These are phyloP conservation scores for Enteromius argenteus DNA, from an alignment of 2,797 vertebrate species.

Conservation along the genomic window DNA sequence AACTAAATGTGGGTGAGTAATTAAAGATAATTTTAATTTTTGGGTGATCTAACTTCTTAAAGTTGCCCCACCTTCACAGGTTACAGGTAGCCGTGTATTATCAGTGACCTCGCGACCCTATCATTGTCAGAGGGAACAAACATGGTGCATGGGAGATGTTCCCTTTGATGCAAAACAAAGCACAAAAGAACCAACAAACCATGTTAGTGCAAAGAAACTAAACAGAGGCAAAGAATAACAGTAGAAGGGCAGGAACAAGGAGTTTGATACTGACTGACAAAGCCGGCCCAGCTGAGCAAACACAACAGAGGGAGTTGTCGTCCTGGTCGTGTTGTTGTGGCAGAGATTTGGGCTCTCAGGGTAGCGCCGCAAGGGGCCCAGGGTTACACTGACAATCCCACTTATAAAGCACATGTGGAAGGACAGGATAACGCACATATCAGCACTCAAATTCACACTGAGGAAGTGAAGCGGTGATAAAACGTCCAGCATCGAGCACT, in stretches of 20 bases:
- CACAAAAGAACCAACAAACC: conserved; percentile 73
- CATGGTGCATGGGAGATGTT: conserved; percentile 55
- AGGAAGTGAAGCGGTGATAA: conserved; percentile 31
- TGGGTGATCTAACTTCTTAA: not conserved
- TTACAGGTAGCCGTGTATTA: conserved; percentile 62
- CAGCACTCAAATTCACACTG: conserved; percentile 34
- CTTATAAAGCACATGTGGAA: conserved; percentile 68
- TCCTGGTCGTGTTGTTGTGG: conserved; percentile 71
- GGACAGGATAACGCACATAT: conserved; percentile 69
- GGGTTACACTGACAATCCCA: conserved; percentile 73
- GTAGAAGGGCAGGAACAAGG: conserved; percentile 65
- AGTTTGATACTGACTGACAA: conserved; percentile 69
- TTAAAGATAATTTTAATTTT: not conserved
- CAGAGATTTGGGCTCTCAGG: conserved; percentile 71
- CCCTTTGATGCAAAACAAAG: conserved; percentile 67
- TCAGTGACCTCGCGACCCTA: conserved; percentile 63
- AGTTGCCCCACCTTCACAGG: conserved; percentile 47
- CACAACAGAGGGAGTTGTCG: conserved; percentile 74
- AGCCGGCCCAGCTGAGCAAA: conserved; percentile 81
- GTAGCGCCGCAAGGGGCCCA: conserved; percentile 65
- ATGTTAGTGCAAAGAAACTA: conserved; percentile 70
- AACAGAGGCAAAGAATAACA: conserved; percentile 75
- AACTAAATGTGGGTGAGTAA: not conserved
- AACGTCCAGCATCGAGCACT: conserved; percentile 5
- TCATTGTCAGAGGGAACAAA: conserved; percentile 58